phyloP scores from a whole-genome alignment of 2,797 vertebrate species.

The Pipistrellus kuhlii region DNA sequence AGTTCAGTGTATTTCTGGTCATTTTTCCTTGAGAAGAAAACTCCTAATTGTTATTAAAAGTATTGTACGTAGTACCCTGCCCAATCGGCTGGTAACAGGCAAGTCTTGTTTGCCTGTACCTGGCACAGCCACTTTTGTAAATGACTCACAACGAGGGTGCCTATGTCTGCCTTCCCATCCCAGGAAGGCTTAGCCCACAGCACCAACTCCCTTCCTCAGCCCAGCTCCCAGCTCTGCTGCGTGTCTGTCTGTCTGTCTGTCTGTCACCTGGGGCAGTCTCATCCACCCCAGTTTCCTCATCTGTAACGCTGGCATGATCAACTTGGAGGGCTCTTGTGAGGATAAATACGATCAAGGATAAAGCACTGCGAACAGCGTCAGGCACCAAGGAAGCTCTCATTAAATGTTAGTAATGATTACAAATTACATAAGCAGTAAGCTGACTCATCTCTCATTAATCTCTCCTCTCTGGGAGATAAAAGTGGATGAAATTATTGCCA shows the following conservation, averaged over 20 bases:
- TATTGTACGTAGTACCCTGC: not conserved
- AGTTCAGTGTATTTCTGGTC: not conserved
- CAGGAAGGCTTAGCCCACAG: too few species aligned
- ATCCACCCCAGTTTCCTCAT: not conserved
- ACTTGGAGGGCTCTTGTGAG: not conserved
- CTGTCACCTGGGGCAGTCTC: not conserved
- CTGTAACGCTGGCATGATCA: not conserved
- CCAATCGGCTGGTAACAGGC: not conserved
- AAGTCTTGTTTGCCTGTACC: not conserved
- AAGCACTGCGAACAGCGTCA: not conserved
- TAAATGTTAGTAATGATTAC: slow-evolving; percentile 44
- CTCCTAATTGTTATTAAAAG: not conserved
- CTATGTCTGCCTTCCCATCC: accelerated
- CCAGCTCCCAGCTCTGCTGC: not conserved
- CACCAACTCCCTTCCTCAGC: not conserved
- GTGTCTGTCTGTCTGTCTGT: not conserved
- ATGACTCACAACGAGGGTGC: not conserved
- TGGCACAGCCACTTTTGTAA: not conserved
- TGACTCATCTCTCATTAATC: not conserved
- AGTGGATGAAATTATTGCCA: not conserved
- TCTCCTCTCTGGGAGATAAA: slow-evolving; percentile 20
- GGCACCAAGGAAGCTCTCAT: slow-evolving; percentile 36
- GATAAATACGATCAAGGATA: not conserved
- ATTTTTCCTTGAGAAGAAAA: not conserved
- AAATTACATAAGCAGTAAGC: not conserved